Percentiles rank a stretch among this genome's conserved stretches.
Conservation (phyloP, 2,888 invertebrate species). For the Luffia ferchaultella region DNA sequence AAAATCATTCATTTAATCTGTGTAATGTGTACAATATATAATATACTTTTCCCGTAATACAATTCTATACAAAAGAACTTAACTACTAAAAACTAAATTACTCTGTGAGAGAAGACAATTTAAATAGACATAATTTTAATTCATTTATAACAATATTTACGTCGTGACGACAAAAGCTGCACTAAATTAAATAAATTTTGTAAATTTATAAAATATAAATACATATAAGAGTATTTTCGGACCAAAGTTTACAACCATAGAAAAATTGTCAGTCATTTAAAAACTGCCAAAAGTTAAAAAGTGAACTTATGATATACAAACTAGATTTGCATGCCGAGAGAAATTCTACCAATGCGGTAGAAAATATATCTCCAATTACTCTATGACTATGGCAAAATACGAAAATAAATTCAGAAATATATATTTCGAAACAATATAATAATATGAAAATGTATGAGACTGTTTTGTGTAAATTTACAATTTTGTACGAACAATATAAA, state of each 20-base stretch:
- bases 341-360: too few relatives aligned
- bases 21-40: slow-evolving; percentile 48
- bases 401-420: too few relatives aligned
- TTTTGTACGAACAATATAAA: neutral
- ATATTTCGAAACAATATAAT: too few relatives aligned
- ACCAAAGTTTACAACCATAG: too few relatives aligned
- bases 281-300: too few relatives aligned
- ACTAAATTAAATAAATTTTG: slow-evolving; percentile 41
- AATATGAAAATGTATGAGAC: too few relatives aligned
- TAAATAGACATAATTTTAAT: slow-evolving; percentile 25
- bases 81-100: slow-evolving; percentile 53
- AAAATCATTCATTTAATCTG: slow-evolving; percentile 59
- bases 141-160: slow-evolving; percentile 26
- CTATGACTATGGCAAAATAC: too few relatives aligned
- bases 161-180: slow-evolving; percentile 48
- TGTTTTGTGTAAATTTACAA: neutral
- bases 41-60: slow-evolving; percentile 31
- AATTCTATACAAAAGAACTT: slow-evolving; percentile 45
- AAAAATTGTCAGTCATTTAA: too few relatives aligned
- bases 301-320: too few relatives aligned
- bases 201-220: slow-evolving; percentile 57
- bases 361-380: too few relatives aligned
- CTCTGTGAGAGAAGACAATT: slow-evolving; percentile 39
- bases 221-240: slow-evolving; percentile 64
- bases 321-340: too few relatives aligned